A percentile compares a stretch with the other conserved stretches of the same genome.
These are phyloP conservation scores for Epirrhoe alternata DNA, from an alignment of 2,888 invertebrate species.

Conservation along the genomic window DNA sequence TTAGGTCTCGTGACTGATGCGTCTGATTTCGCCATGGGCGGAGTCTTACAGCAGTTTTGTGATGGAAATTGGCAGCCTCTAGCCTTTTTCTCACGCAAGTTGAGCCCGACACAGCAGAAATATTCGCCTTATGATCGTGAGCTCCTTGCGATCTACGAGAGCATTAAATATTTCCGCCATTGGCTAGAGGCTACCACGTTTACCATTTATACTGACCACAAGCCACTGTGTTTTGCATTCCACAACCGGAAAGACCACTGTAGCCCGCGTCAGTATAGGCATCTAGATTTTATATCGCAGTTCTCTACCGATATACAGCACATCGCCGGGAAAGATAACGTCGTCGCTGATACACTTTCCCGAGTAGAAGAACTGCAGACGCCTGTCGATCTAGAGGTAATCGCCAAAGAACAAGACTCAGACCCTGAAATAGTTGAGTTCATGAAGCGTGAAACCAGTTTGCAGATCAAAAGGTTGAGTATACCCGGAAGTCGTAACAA, in stretches of 20 bases:
- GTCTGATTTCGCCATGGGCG: constrained; percentile 4
- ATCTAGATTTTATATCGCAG: neutral
- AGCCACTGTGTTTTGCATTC: constrained; percentile 3
- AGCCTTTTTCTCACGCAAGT: constrained; percentile 56
- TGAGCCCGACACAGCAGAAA: constrained; percentile 42
- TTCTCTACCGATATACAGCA: neutral
- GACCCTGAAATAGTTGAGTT: no score
- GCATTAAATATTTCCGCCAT: constrained; percentile 54
- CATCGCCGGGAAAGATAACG: no score
- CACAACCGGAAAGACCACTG: neutral
- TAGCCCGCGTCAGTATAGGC: neutral
- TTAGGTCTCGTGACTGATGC: constrained; percentile 52
- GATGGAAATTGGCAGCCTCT: constrained; percentile 50
- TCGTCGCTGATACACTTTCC: no score
- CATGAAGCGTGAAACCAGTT: no score
- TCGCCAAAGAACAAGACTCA: no score
- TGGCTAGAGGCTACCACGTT: constrained; percentile 56
- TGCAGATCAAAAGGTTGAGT: no score
- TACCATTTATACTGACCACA: constrained; percentile 40
- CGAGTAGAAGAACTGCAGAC: no score
- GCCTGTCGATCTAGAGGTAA: no score
- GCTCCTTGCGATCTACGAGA: constrained; percentile 56
- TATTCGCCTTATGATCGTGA: constrained; percentile 57
- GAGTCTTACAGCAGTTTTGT: constrained; percentile 31
- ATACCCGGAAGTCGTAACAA: no score